Evolutionary conservation across 2,888 invertebrate species (phyloP).

Genomic region (Tiliacea citrago): DNA sequence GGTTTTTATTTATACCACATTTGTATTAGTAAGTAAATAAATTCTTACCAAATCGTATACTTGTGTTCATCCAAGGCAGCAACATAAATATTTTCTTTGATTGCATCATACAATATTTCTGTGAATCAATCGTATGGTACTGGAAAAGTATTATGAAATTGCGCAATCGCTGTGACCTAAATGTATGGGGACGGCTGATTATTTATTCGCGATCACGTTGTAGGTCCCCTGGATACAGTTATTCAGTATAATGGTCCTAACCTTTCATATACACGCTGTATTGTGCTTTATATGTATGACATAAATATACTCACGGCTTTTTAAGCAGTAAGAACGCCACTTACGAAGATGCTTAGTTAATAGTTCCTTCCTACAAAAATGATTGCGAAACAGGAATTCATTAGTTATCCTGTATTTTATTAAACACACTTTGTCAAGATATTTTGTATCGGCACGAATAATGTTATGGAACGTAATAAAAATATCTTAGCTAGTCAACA

Average conservation of each 20-base stretch:
- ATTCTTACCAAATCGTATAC: neutral
- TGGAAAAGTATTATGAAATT: slow-evolving; percentile 7
- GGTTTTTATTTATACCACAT: no score
- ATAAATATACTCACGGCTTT: neutral
- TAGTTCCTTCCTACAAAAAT: no score
- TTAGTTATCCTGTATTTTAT: no score
- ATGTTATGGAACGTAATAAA: no score
- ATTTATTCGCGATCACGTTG: neutral
- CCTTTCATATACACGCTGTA: no score
- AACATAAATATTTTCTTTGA: neutral
- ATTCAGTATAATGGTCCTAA: no score
- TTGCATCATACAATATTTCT: slow-evolving; percentile 15
- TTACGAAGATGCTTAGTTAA: neutral
- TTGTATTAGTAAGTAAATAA: neutral
- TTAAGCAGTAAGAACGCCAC: neutral
- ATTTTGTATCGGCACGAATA: no score
- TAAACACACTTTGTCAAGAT: no score
- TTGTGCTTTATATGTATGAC: neutral
- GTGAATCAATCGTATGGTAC: neutral
- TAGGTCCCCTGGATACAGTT: neutral
- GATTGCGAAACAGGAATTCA: no score
- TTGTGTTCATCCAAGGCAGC: neutral
- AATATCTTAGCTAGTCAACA: no score
- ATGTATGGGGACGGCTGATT: neutral
- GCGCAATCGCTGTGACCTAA: neutral